Base-by-base conservation (phyloP, 2,113 vertebrate species). In the Pachycephala philippinensis region DNA sequence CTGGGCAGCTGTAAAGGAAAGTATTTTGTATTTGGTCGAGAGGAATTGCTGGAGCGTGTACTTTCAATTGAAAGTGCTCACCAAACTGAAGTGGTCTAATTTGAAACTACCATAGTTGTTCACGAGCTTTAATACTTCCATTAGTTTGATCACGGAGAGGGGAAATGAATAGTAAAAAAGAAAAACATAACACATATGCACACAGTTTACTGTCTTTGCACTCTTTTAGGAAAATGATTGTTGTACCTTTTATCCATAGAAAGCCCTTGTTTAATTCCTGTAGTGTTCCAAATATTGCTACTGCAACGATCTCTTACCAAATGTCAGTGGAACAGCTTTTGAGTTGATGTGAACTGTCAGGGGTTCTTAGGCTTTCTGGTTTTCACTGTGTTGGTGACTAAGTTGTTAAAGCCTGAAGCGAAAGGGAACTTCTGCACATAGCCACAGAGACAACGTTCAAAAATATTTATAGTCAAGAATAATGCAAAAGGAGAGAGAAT, bases 1-100 rank as follows among this genome's bases (percentile, higher is more conserved):
- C 83, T 96, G 92, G 96, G 96, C 95, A 97, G 84, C 94, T 76
- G 45, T 59, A 84, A 91, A 95, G 95, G 93, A 96, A 97, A 97
- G 84, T 93, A 91, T 96, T 97, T 81, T 95, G 84, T 49, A 18
- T 90, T 95, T 78, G 54, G 64, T 88, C 0, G 4, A 89, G 66
- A 90, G 78, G 92, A 95, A 90, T 95, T 84, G 86, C 71, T 90
- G 81, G 45, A 88, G 56, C 35, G 0, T 94, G 57, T 86, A 82
- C 68, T 96, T 95, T 37, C 59, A 86, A 87, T 40, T 79, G 71
- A 66, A 96, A 90, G 77, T 33, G 35, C 52, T 95, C 87, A 88
- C 37, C 75, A 84, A 74, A 53, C 59, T 7, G 5, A 75, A 90
- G 77, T 44, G 33, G 65, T 65, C 63, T 84, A 31, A 68, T 75